phyloP scores from a whole-genome alignment of 2,113 vertebrate genomes.

The Chaenocephalus aceratus region DNA sequence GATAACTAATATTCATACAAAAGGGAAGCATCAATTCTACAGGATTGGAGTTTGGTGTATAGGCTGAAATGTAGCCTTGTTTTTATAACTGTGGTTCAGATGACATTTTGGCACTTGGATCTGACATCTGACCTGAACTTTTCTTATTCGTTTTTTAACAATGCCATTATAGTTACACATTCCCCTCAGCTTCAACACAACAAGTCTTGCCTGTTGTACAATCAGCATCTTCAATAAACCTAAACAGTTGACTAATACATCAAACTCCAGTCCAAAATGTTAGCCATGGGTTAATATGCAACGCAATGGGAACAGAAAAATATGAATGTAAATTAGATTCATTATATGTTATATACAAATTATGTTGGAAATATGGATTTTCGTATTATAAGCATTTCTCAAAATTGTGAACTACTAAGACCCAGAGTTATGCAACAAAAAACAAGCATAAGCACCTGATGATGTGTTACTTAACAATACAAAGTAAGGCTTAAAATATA shows the following conservation, averaged over 20 bases:
- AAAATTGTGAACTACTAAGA: background rate
- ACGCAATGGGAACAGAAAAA: background rate
- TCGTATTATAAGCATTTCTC: background rate
- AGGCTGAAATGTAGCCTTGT: background rate
- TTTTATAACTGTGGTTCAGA: background rate
- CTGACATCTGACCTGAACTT: background rate
- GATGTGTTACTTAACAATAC: background rate
- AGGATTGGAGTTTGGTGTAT: background rate
- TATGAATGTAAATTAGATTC: too few species aligned
- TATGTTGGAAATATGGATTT: background rate
- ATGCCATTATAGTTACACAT: background rate
- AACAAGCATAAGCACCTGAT: background rate
- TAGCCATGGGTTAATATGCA: background rate
- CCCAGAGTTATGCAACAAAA: background rate
- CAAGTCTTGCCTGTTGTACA: background rate
- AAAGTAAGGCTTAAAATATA: background rate
- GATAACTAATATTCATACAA: background rate
- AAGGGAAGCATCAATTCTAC: background rate
- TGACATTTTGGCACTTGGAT: background rate
- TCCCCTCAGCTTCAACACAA: background rate
- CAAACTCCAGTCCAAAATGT: background rate
- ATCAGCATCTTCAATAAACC: background rate
- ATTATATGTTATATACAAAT: background rate
- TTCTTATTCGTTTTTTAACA: background rate
- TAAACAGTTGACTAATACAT: background rate